Evolutionary conservation across 2,888 invertebrate genomes (phyloP).

Genomic region (Eumerus sabulonum): DNA sequence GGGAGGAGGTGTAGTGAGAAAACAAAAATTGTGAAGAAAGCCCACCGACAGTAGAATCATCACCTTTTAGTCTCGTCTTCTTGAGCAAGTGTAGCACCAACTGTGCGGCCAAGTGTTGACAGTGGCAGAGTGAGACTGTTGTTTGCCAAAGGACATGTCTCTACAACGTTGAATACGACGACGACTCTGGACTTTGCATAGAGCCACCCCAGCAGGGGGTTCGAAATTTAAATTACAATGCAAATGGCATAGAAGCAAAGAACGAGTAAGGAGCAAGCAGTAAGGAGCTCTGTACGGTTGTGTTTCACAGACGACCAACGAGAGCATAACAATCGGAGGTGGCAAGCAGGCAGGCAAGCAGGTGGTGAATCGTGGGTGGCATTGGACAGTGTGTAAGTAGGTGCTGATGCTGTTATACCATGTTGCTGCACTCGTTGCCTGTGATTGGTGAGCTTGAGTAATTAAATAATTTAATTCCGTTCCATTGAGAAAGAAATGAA

Average conservation of each 20-base stretch:
- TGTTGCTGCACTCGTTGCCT: conserved; percentile 72
- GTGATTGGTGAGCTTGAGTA: conserved; percentile 77
- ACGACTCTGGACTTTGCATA: conserved; percentile 34
- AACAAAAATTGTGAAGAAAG: neutral
- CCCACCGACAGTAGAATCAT: conserved; percentile 16
- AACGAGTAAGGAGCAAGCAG: neutral
- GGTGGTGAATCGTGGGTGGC: no score
- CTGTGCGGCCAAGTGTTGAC: conserved; percentile 56
- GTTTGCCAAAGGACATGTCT: conserved; percentile 56
- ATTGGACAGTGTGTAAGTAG: conserved; percentile 2
- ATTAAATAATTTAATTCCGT: conserved; percentile 75
- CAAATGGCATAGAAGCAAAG: conserved; percentile 37
- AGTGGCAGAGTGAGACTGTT: conserved; percentile 47
- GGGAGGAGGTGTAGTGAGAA: no score
- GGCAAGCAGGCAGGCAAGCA: no score
- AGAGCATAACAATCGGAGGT: neutral
- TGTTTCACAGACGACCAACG: neutral
- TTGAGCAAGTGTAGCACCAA: conserved; percentile 24
- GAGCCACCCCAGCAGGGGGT: conserved; percentile 55
- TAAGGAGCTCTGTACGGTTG: neutral
- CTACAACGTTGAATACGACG: no score
- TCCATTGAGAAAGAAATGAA: conserved; percentile 68
- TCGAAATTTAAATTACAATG: conserved; percentile 65
- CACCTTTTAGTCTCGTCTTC: conserved; percentile 39
- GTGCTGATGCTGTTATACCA: conserved; percentile 65